A percentile compares a stretch with the other conserved stretches of the same genome.
phyloP scores from a whole-genome alignment of 2,113 vertebrate genomes.

The Ibidorhyncha struthersii region DNA sequence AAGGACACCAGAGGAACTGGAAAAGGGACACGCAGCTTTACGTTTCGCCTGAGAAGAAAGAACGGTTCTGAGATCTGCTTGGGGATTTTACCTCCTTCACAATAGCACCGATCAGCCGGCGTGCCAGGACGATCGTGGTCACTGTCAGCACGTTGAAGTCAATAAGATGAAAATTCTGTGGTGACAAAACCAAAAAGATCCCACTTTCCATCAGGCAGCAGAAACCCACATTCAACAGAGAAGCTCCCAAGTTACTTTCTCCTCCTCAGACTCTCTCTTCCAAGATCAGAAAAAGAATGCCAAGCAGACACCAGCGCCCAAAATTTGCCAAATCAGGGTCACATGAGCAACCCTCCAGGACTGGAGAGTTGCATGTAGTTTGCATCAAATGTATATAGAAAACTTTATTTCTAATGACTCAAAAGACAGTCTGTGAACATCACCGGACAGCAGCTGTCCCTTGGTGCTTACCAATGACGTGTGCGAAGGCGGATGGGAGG shows the following conservation, averaged over 20 bases:
- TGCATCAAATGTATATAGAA: fast-evolving
- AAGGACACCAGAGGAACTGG: background rate
- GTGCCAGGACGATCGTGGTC: constrained; percentile 91
- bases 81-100: constrained; percentile 90
- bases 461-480: constrained; percentile 89
- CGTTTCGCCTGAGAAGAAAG: fast-evolving
- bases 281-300: background rate
- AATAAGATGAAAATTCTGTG: constrained; percentile 97
- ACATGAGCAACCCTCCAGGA: background rate
- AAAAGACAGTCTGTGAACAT: fast-evolving
- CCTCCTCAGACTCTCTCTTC: background rate
- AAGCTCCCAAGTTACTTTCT: background rate
- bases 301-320: background rate
- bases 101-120: constrained; percentile 91
- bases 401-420: fast-evolving
- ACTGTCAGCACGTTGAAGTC: constrained; percentile 98
- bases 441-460: background rate
- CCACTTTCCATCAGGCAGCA: background rate
- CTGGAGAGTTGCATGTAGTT: fast-evolving
- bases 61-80: background rate
- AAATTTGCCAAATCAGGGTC: fast-evolving
- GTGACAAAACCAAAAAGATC: background rate
- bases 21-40: background rate
- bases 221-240: background rate
- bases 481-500: constrained; percentile 93